Evolutionary conservation across 2,888 invertebrate genomes (phyloP).

Genomic region (Allygus modestus): DNA sequence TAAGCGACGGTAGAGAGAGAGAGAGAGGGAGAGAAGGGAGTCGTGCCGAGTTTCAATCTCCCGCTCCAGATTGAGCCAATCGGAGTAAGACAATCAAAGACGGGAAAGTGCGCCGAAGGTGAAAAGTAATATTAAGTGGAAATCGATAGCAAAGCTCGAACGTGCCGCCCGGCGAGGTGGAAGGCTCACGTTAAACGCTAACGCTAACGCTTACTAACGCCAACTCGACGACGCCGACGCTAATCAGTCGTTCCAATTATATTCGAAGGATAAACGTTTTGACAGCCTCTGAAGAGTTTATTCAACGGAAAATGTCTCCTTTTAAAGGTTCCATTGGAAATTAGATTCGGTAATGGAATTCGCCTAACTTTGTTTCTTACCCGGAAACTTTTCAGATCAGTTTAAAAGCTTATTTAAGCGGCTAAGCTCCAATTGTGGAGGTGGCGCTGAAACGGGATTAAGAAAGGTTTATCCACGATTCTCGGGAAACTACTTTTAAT

Average conservation of each 20-base stretch:
- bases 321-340: constrained; percentile 43
- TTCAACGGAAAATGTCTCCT: constrained; percentile 43
- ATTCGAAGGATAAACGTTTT: constrained; percentile 29
- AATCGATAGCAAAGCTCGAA: constrained; percentile 35
- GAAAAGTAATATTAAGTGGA: constrained; percentile 51
- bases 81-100: constrained; percentile 26
- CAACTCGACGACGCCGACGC: background rate
- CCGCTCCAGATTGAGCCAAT: constrained; percentile 43
- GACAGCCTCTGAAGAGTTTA: constrained; percentile 35
- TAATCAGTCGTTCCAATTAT: constrained; percentile 22
- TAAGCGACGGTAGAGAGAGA: too few relatives aligned
- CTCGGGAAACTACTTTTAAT: constrained; percentile 1
- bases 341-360: constrained; percentile 54
- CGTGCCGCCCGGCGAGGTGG: background rate
- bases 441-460: constrained; percentile 28
- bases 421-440: constrained; percentile 20
- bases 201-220: background rate
- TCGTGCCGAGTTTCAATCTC: constrained; percentile 24
- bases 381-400: constrained; percentile 36
- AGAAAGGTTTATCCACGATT: background rate
- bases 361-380: constrained; percentile 29
- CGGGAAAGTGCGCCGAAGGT: constrained; percentile 43
- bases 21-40: background rate
- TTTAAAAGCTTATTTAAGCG: constrained; percentile 52
- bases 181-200: background rate